A percentile compares a stretch with the other conserved stretches of the same genome.
Evolutionary conservation across 2,113 vertebrate genomes (phyloP).

Genomic region (Corythornis vintsioides): DNA sequence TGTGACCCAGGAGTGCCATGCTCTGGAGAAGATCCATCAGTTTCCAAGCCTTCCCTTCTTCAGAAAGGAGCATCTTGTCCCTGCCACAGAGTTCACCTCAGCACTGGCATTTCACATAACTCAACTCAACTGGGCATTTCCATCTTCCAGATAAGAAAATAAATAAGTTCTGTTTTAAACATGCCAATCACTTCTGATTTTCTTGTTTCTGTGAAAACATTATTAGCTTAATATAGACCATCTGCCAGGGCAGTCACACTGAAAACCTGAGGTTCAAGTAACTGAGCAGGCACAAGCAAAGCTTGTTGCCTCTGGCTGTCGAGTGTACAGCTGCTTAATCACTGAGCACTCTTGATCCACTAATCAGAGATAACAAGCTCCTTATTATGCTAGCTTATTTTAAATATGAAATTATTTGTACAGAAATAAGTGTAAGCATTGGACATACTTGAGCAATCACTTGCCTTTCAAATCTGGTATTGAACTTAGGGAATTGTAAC

Average conservation of each 20-base stretch:
- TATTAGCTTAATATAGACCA: neutral
- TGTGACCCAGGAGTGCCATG: neutral
- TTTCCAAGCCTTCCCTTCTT: neutral
- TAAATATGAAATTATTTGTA: neutral
- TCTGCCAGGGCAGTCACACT: neutral
- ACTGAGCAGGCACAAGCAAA: neutral
- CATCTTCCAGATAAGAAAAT: fast-evolving
- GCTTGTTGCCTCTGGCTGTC: neutral
- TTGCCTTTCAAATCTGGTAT: neutral
- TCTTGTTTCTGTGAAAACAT: neutral
- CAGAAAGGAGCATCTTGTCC: neutral
- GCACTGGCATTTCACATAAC: neutral
- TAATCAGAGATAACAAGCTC: neutral
- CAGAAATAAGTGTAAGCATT: neutral
- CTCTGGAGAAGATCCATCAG: neutral
- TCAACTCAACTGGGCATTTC: neutral
- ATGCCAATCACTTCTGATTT: too few species aligned
- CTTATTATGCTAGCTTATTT: neutral
- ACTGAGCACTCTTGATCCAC: neutral
- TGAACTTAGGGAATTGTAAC: neutral
- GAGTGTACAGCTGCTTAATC: neutral
- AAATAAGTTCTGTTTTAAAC: too few species aligned
- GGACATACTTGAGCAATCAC: neutral
- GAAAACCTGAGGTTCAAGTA: neutral
- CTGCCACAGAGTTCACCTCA: neutral